Evolutionary conservation across 2,888 invertebrate species (phyloP).

Genomic region (Luperina nickerlii): DNA sequence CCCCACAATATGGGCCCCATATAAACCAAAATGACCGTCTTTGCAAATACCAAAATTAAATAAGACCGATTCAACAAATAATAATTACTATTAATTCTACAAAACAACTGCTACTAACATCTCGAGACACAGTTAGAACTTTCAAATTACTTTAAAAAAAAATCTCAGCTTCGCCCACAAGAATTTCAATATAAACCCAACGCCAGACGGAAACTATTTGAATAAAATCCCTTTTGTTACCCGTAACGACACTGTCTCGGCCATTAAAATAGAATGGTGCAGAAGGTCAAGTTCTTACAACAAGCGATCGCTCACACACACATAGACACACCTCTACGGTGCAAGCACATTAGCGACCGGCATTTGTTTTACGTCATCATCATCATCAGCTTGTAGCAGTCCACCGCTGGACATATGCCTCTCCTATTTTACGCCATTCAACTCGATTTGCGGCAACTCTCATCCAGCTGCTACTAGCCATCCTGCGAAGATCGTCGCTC

Average conservation of each 20-base stretch:
- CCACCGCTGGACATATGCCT: too few species aligned
- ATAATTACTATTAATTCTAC: background rate
- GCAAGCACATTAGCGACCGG: background rate
- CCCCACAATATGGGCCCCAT: accelerated
- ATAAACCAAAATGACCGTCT: accelerated
- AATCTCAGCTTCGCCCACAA: slow-evolving; percentile 39
- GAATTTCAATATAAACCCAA: slow-evolving; percentile 68
- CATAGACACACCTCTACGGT: too few species aligned
- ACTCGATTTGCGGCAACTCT: too few species aligned
- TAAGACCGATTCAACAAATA: background rate
- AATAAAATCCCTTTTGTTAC: slow-evolving; percentile 73
- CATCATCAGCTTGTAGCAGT: too few species aligned
- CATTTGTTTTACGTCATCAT: background rate
- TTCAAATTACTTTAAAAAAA: slow-evolving; percentile 53
- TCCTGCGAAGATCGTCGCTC: too few species aligned
- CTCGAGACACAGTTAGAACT: slow-evolving; percentile 22
- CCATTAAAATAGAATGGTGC: slow-evolving; percentile 23
- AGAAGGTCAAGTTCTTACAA: background rate
- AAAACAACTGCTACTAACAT: slow-evolving; percentile 18
- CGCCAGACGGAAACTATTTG: slow-evolving; percentile 71
- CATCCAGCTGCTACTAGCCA: too few species aligned
- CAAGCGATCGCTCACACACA: background rate
- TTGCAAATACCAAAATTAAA: background rate
- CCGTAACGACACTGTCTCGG: slow-evolving; percentile 64
- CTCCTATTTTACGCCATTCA: too few species aligned